phyloP scores from a whole-genome alignment of 2,113 vertebrate genomes.

The Poecilia latipinna region DNA sequence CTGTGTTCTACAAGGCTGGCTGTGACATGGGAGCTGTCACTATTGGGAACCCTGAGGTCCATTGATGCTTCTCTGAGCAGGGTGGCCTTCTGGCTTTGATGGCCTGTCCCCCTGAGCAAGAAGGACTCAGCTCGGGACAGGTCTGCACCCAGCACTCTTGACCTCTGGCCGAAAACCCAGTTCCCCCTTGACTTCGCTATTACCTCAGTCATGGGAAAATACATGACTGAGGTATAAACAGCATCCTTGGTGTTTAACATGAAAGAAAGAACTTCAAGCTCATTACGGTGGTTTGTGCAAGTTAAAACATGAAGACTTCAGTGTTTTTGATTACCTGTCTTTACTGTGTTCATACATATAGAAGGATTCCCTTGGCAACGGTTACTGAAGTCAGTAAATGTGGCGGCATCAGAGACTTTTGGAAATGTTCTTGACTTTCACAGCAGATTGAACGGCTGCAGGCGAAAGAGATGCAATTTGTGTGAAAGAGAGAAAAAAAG shows the following conservation, averaged over 20 bases:
- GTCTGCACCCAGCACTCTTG: constrained; percentile 49
- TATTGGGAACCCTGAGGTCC: constrained; percentile 53
- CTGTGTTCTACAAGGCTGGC: constrained; percentile 66
- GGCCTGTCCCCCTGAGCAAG: constrained; percentile 61
- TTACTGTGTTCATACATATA: constrained; percentile 30
- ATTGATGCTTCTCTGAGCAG: constrained; percentile 60
- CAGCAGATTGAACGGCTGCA: constrained; percentile 49
- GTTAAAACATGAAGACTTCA: constrained; percentile 42
- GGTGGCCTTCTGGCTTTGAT: constrained; percentile 67
- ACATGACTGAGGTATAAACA: not conserved
- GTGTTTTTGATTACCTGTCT: constrained; percentile 17
- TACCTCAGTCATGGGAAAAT: constrained; percentile 54
- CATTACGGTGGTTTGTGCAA: constrained; percentile 47
- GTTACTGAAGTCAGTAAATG: constrained; percentile 62
- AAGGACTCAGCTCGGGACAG: constrained; percentile 49
- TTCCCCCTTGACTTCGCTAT: constrained; percentile 57
- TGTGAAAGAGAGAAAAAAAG: constrained; percentile 52
- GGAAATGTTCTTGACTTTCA: constrained; percentile 54
- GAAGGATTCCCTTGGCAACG: constrained; percentile 56
- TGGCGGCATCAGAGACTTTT: constrained; percentile 37
- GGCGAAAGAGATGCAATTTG: constrained; percentile 66
- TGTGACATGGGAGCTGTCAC: constrained; percentile 75
- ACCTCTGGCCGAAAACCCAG: constrained; percentile 61
- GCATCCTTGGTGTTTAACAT: constrained; percentile 62
- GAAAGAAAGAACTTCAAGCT: constrained; percentile 40